Conservation (phyloP, 1,140 invertebrate species). For the Conus ventricosus region DNA sequence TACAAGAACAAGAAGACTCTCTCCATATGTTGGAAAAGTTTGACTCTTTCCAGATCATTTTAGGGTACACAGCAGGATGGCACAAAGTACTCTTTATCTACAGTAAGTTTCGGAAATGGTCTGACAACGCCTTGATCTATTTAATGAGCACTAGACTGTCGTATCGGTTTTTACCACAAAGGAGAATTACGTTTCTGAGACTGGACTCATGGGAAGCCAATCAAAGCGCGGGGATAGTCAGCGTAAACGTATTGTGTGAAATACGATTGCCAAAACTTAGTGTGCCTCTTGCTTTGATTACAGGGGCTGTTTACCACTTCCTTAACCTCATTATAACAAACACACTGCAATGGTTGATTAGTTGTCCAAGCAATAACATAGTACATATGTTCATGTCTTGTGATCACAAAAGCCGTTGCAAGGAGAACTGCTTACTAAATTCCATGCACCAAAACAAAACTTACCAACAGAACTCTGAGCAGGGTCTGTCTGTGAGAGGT, state of each 20-base stretch:
- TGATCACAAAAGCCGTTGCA: not conserved
- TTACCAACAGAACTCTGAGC: not conserved
- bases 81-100: not conserved
- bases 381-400: not conserved
- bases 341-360: not conserved
- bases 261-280: not conserved
- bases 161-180: not conserved
- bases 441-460: not conserved
- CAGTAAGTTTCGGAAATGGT: not conserved
- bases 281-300: not conserved
- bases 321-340: not conserved
- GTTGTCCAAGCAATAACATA: not conserved
- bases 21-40: not conserved
- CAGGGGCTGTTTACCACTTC: not conserved
- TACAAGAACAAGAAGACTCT: not conserved
- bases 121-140: not conserved
- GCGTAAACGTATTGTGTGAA: not conserved
- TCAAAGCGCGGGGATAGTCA: too few relatives aligned
- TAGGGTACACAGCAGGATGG: not conserved
- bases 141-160: not conserved
- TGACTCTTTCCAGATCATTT: not conserved
- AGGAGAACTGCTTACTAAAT: not conserved
- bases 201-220: not conserved
- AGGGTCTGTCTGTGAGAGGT: too few relatives aligned
- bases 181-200: not conserved